Conservation (phyloP, 2,888 invertebrate species). For the Pollenia amentaria region DNA sequence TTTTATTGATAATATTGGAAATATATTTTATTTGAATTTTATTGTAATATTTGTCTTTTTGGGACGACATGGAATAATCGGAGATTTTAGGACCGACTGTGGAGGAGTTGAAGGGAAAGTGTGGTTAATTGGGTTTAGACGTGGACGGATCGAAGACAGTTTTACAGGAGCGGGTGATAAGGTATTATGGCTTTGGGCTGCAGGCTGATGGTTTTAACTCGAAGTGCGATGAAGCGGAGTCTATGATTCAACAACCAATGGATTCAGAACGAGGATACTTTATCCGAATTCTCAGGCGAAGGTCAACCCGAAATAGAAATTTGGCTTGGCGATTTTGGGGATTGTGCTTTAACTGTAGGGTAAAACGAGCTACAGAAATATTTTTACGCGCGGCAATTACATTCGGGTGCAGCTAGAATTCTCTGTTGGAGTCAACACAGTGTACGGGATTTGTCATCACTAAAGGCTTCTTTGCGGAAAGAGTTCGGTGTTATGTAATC, state of each 20-base stretch:
- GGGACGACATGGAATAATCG: constrained; percentile 6
- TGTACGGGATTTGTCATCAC: constrained; percentile 34
- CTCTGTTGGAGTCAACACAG: constrained; percentile 55
- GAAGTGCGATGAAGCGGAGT: background rate
- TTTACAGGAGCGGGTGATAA: constrained; percentile 25
- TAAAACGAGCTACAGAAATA: constrained; percentile 67
- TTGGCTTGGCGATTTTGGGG: constrained; percentile 43
- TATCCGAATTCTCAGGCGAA: constrained; percentile 44
- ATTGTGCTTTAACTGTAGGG: constrained; percentile 46
- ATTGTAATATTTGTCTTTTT: no score
- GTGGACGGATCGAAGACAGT: constrained; percentile 1
- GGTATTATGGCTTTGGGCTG: background rate
- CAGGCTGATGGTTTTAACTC: background rate
- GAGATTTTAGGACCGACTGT: constrained; percentile 15
- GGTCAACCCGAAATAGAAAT: background rate
- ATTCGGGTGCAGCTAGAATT: constrained; percentile 66
- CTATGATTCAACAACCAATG: background rate
- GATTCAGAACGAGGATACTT: background rate
- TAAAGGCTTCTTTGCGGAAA: constrained; percentile 27
- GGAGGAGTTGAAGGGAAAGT: background rate
- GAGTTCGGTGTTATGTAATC: constrained; percentile 57
- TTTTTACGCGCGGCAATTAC: constrained; percentile 52
- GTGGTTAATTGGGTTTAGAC: background rate
- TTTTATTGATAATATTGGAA: no score
- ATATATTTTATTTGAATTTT: no score